Conservation (phyloP, 1,140 invertebrate species). For the Maniola jurtina region DNA sequence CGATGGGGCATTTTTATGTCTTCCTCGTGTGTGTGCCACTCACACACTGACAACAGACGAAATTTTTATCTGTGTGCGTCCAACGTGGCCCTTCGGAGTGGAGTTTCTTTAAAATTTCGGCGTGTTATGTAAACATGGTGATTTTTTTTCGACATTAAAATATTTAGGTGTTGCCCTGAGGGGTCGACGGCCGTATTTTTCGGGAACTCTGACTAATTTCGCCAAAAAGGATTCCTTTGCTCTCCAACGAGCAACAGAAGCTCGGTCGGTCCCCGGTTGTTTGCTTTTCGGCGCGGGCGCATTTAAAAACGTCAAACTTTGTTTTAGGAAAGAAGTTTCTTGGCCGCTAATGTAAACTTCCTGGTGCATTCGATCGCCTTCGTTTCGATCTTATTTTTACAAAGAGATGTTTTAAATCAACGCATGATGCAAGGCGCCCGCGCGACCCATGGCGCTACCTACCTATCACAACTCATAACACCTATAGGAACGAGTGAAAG, state of each 20-base stretch:
- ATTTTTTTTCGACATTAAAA: constrained; percentile 68
- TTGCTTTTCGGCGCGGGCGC: constrained; percentile 43
- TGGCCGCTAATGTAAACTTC: constrained; percentile 40
- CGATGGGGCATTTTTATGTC: constrained; percentile 72
- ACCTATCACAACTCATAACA: no score
- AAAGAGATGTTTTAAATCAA: constrained; percentile 13
- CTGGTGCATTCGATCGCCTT: constrained; percentile 29
- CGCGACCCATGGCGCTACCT: no score
- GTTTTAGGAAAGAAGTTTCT: constrained; percentile 35
- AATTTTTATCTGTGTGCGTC: constrained; percentile 65
- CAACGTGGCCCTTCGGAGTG: constrained; percentile 53
- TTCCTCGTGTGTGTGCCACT: constrained; percentile 62
- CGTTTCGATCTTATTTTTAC: constrained; percentile 9
- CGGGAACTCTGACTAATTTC: constrained; percentile 75
- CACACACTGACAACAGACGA: constrained; percentile 54
- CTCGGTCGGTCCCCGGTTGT: constrained; percentile 35
- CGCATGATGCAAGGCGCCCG: background rate
- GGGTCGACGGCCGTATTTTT: constrained; percentile 71
- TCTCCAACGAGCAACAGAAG: constrained; percentile 43
- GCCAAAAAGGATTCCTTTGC: constrained; percentile 54
- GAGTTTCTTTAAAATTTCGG: constrained; percentile 71
- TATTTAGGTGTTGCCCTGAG: constrained; percentile 70
- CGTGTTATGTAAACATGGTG: constrained; percentile 74
- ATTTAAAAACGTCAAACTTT: constrained; percentile 40
- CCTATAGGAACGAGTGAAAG: no score